Percentiles rank a stretch among this genome's conserved stretches.
phyloP scores from a whole-genome alignment of 2,888 invertebrate genomes.

The Tuta absoluta region DNA sequence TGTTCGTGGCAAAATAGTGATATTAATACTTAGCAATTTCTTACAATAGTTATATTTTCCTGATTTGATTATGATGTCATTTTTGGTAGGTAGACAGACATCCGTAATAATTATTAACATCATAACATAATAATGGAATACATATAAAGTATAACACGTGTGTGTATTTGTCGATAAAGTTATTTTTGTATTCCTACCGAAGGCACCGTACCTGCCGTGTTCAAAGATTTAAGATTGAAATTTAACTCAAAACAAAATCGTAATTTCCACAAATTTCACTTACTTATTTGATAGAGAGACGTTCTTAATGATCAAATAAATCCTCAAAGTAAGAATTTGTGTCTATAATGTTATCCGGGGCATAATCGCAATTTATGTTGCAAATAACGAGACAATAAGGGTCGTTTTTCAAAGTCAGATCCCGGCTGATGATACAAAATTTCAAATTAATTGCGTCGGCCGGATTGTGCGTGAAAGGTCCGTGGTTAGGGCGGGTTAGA shows the following conservation, averaged over 20 bases:
- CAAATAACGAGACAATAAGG: conserved; percentile 12
- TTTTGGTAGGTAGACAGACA: too few species aligned
- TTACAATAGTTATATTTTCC: too few species aligned
- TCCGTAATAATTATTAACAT: too few species aligned
- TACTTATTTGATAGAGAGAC: background rate
- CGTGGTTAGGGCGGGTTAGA: conserved; percentile 50
- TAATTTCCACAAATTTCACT: too few species aligned
- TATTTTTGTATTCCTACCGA: too few species aligned
- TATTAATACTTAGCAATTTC: background rate
- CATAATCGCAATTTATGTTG: conserved; percentile 15
- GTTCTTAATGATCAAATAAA: conserved; percentile 2
- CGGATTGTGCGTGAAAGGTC: conserved; percentile 34
- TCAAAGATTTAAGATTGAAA: background rate
- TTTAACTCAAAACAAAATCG: too few species aligned
- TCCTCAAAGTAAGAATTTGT: conserved; percentile 1
- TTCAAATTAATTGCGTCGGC: conserved; percentile 33
- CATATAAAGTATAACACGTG: too few species aligned
- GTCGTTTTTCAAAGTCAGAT: conserved; percentile 30
- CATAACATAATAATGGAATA: too few species aligned
- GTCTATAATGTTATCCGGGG: background rate
- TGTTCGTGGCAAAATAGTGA: background rate
- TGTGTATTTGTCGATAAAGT: too few species aligned
- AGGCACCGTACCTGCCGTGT: too few species aligned
- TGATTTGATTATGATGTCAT: too few species aligned
- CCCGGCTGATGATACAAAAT: conserved; percentile 31